Base-by-base conservation (phyloP, 2,797 vertebrate species). In the Loris lydekkerianus region DNA sequence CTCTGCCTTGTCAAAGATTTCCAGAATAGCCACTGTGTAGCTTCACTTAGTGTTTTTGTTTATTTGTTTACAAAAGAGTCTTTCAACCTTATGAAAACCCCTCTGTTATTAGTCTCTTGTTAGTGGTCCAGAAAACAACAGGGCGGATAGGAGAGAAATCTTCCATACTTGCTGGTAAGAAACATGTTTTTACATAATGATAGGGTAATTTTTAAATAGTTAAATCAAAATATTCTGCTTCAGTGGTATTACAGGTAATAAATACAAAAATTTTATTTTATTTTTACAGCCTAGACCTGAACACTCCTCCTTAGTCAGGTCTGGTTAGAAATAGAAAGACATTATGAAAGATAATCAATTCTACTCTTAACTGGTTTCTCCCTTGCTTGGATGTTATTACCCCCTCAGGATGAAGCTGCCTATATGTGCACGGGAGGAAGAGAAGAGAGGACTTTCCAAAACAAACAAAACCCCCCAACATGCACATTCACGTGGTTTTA, bases 281-380 rank as follows among this genome's bases (percentile, higher is more conserved):
- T 72, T 61, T 95, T 96, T 94, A 89, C 27, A 80, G 21, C 37
- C 25, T 80, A 82, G n/a, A 61, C 80, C 70, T 95, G 58, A 89
- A 15, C 29, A 80, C 40, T 80, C 20, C 60, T 94, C 8, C 37
- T 80, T 82, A 94, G 70, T 93, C 80, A 89, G 20, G 10, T 94
- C 58, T 93, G 69, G 31, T 83, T 89, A 84, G 85, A 94, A 83
- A 89, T 34, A 84, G 56, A 86, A 91, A 83, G 93, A 34, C n/a
- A 76, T 94, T 93, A 46, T 86, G 80, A 91, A 90, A 80, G 88
- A 60, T 31, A 93, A 89, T 58, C 49, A 17, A 89, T 61, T 63
- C 43, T 76, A 23, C 29, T 94, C 80, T 83, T 49, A 69, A 46
- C 60, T 83, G 60, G 23, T 37, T 73, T 91, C 58, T 56, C 37